Base-by-base conservation (phyloP, 2,888 invertebrate species). In the Rhagium mordax region DNA sequence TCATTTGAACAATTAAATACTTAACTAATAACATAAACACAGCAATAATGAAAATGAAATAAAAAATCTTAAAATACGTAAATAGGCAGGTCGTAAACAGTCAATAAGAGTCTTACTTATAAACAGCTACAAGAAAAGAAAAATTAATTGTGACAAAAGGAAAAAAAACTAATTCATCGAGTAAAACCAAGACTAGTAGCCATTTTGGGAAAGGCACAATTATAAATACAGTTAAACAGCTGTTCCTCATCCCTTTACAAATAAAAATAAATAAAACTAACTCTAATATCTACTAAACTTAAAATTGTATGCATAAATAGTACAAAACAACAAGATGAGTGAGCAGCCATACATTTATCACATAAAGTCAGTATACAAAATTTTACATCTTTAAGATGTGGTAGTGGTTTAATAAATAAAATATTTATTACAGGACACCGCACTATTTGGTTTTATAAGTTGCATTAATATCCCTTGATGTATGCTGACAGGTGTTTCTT, bases 401-500 rank as follows among this genome's bases (percentile, higher is more conserved):
- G 64, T 62, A 69, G 66, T 70, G 64, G 65, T 74, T 69, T 68
- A 74, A 74, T 55, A 77, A 72, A 70, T 72, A 74, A 74, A 59
- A 60, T 69, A 74, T 47, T 55, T 65, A 70, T 72, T 65, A 65
- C 67, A 73, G 68, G 70, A 70, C 71, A 74, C 74, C 74, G 73
- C 76, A 74, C 74, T 70, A 49, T 77, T 75, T 76, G 70, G 70
- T 74, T 72, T 70, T 18, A 24, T 18, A 47, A 16, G 48, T 59
- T 41, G 47, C 60, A 68, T 90, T 89, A 93, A 89, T 93, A 93
- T 85, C 93, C 92, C 89, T 93, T 93, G 85, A 93, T 93, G 88
- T 92, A 91, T 79, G 93, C 92, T 83, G 94, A 93, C 82, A 94
- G 91, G 87, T 94, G 92, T 87, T 93, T 93, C 87, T 94, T 92